A percentile compares a stretch with the other conserved stretches of the same genome.
Evolutionary conservation across 2,113 vertebrate genomes (phyloP).

Genomic region (Anas platyrhynchos): DNA sequence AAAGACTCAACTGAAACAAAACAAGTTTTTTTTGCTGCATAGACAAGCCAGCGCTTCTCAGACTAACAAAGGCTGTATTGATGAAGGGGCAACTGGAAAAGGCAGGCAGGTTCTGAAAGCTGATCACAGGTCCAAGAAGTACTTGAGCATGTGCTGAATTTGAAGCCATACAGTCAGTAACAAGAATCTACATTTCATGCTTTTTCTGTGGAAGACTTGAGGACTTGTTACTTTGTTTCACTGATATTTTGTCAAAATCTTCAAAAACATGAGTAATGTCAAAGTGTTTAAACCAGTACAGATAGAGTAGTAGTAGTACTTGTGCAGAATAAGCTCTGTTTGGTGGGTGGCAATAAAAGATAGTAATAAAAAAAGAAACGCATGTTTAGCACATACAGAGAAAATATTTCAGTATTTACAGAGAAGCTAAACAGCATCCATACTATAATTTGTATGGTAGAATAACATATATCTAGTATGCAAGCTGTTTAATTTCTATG

Average conservation of each 20-base stretch:
- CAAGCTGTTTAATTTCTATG: neutral
- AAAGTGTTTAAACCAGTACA: neutral
- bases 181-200: neutral
- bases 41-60: neutral
- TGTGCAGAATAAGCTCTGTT: neutral
- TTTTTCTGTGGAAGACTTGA: neutral
- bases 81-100: neutral
- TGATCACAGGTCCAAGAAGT: neutral
- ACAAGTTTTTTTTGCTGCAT: neutral
- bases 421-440: neutral
- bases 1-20: neutral
- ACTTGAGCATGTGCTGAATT: neutral
- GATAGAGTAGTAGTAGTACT: neutral
- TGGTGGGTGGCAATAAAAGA: neutral
- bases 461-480: neutral
- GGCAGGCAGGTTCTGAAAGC: neutral
- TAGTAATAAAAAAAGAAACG: neutral
- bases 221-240: neutral
- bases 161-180: neutral
- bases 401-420: neutral
- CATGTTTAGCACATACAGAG: neutral
- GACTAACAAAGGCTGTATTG: neutral
- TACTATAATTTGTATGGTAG: neutral
- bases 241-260: neutral
- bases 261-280: neutral